A percentile compares a stretch with the other conserved stretches of the same genome.
These are phyloP conservation scores for Hirundo rustica DNA, from an alignment of 2,797 vertebrate genomes.

Conservation along the genomic window DNA sequence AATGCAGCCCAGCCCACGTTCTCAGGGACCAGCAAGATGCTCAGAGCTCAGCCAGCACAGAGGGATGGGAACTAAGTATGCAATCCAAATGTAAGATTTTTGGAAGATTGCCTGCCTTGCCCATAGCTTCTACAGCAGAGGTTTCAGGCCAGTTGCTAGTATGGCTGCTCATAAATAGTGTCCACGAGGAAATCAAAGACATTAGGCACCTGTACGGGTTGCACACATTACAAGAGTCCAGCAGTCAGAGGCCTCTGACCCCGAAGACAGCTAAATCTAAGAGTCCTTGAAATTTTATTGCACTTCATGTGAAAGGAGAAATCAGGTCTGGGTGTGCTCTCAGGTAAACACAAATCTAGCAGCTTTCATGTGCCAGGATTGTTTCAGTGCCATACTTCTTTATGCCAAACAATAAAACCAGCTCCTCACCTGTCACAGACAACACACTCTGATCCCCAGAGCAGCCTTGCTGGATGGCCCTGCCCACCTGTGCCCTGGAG, in stretches of 20 bases:
- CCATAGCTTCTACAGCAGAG: neutral
- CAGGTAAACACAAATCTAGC: neutral
- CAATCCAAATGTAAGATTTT: neutral
- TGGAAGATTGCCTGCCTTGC: neutral
- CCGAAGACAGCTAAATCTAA: neutral
- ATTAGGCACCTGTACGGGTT: neutral
- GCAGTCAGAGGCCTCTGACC: neutral
- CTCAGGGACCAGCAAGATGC: accelerated
- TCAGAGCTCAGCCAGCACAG: neutral
- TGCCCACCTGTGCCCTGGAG: neutral
- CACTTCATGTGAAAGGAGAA: neutral
- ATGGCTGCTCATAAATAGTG: neutral
- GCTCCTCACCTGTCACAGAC: neutral
- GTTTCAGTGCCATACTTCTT: neutral
- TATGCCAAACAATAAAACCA: neutral
- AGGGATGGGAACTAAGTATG: neutral
- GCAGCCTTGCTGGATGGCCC: neutral
- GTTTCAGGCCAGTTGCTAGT: neutral
- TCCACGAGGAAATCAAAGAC: neutral
- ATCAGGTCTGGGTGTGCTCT: neutral
- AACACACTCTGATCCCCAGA: neutral
- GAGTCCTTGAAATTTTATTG: neutral
- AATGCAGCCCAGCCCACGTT: neutral
- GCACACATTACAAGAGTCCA: neutral
- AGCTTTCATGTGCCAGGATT: neutral